Conservation (phyloP, 1,140 invertebrate species). For the Heliothis subflexa region DNA sequence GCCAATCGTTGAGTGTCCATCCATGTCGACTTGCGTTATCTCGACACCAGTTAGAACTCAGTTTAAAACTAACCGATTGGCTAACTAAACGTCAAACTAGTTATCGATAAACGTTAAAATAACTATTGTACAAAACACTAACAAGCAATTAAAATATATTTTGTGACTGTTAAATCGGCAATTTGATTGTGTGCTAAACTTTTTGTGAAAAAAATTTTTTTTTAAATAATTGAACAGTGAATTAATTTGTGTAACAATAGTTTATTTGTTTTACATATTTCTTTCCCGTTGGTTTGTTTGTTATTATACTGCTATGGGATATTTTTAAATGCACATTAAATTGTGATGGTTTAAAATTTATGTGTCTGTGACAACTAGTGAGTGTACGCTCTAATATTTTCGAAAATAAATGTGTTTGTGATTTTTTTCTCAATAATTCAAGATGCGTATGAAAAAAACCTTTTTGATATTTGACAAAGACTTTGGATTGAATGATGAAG, state of each 20-base stretch:
- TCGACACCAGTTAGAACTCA: conserved; percentile 40
- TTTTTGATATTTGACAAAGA: conserved; percentile 68
- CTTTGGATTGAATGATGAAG: conserved; percentile 52
- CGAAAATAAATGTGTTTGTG: background rate
- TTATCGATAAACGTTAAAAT: background rate
- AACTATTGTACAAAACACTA: background rate
- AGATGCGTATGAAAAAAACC: conserved; percentile 76
- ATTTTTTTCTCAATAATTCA: background rate
- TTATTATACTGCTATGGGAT: no score
- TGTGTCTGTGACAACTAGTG: background rate
- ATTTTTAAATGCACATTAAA: no score
- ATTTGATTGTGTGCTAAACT: background rate
- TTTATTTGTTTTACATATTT: no score
- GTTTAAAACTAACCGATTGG: conserved; percentile 50
- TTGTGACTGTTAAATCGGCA: no score
- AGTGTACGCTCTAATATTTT: background rate
- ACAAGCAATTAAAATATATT: no score
- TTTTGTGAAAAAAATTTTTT: no score
- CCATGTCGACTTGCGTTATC: conserved; percentile 57
- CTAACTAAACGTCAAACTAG: conserved; percentile 46
- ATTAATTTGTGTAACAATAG: no score
- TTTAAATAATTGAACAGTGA: no score
- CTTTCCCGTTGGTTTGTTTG: no score
- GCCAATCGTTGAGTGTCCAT: conserved; percentile 55
- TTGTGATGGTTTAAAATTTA: background rate